These are phyloP conservation scores for Cotesia typhae DNA, from an alignment of 1,140 invertebrate genomes.

Conservation along the genomic window DNA sequence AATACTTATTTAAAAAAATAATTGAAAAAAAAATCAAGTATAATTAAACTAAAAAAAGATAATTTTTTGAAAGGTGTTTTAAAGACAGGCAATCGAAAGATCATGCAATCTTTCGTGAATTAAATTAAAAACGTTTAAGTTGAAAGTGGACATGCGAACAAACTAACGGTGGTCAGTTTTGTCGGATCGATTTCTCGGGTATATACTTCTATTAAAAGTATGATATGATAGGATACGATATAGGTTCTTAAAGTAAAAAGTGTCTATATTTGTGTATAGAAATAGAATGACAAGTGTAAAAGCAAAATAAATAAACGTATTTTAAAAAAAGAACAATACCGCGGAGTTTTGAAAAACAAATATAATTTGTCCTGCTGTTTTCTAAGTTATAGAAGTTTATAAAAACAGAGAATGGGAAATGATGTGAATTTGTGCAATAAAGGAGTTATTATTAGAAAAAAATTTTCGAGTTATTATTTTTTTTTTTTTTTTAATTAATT, in stretches of 20 bases:
- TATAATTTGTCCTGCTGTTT: too few species aligned
- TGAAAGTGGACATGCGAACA: conserved; percentile 21
- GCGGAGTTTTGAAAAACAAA: too few species aligned
- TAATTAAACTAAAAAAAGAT: too few species aligned
- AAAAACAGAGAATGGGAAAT: background rate
- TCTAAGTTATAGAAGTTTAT: too few species aligned
- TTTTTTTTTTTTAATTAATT: too few species aligned
- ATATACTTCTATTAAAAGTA: conserved; percentile 11
- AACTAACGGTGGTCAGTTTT: conserved; percentile 21
- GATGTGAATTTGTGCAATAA: background rate
- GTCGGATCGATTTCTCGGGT: conserved; percentile 33
- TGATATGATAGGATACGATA: conserved; percentile 10
- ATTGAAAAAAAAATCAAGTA: too few species aligned
- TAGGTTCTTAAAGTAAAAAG: conserved; percentile 7
- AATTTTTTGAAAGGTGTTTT: background rate
- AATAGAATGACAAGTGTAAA: background rate
- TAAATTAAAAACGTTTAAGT: conserved; percentile 5
- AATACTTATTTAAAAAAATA: too few species aligned
- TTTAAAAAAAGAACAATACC: too few species aligned
- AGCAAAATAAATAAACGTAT: too few species aligned
- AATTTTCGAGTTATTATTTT: too few species aligned
- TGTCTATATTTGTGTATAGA: background rate
- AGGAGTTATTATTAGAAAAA: too few species aligned
- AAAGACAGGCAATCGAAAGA: conserved; percentile 26
- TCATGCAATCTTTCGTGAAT: conserved; percentile 21